Evolutionary conservation across 2,113 vertebrate species (phyloP), one percentile per base, ranked within the genome.

Genomic region (Xiphophorus maculatus): DNA sequence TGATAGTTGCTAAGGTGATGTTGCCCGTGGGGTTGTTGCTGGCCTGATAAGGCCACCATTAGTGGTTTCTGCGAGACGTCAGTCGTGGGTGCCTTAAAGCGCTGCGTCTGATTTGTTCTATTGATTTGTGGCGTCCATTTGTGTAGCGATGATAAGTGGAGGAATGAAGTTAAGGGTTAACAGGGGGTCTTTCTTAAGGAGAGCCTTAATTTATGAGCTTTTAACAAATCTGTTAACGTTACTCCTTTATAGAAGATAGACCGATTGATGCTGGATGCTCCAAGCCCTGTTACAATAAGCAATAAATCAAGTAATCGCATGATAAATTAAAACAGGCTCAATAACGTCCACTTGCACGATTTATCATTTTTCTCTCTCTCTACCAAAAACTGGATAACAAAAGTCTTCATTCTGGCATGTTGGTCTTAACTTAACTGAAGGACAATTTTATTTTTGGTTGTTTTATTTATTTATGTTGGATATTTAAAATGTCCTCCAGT

Each of bases 1-100:
- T 73, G 71, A 69, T 80, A 66, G 89, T 89, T 88, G 84, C 90
- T 74, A 86, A 67, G 89, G 84, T 63, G 76, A 89, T 44, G 17
- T 62, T 70, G 58, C 69, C 79, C 28, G 40, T 77, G 73, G 75
- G 76, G 71, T 72, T 83, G 87, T 90, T 87, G 85, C 88, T 86
- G 79, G 70, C 81, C 66, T 69, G 70, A 61, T 79, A 71, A 65
- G 54, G 82, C 64, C 28, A 68, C 25, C 2, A 5, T 74, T 37
- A 54, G 33, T 67, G 73, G 75, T 83, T 75, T 33, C 83, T 51
- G 48, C 64, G 48, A 85, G 78, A 66, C 44, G 5, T 28, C 0
- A 4, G 33, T 61, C 60, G n/a, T 15, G 28, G 64, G n/a, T 37
- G 25, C 17, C 15, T 76, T 37, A 66, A 29, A 35, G 37, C 32